Conservation (phyloP, 2,797 vertebrate genomes). For the Rhynchonycteris naso region DNA sequence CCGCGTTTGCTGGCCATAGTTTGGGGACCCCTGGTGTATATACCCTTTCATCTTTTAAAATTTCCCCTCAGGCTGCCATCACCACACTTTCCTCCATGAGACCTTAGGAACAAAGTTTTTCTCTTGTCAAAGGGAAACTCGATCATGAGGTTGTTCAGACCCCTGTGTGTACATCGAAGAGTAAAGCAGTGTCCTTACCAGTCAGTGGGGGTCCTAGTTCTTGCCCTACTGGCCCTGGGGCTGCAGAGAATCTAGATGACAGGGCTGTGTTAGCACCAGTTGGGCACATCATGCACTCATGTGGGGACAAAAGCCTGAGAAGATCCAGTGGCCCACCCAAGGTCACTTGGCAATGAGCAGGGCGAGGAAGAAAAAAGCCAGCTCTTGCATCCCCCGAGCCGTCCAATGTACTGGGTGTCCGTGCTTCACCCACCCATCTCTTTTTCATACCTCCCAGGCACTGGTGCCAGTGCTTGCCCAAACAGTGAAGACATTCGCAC, state of each 20-base stretch:
- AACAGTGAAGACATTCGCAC: rapidly evolving
- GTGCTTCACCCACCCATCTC: neutral
- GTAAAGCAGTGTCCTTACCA: neutral
- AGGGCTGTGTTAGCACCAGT: neutral
- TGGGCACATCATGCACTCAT: too few relatives aligned
- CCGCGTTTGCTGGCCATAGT: too few relatives aligned
- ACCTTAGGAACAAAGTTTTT: neutral
- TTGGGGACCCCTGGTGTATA: too few relatives aligned
- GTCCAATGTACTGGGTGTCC: neutral
- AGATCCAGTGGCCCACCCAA: rapidly evolving
- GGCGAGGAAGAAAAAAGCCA: neutral
- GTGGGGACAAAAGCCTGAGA: neutral
- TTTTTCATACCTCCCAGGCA: neutral
- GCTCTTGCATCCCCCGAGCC: neutral
- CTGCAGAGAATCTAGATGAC: neutral
- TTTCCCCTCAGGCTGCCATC: neutral
- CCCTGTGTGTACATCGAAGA: rapidly evolving
- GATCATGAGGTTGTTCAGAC: neutral
- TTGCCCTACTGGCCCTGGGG: neutral
- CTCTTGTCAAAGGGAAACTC: neutral
- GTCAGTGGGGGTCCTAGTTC: neutral
- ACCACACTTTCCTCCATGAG: neutral
- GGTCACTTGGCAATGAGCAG: neutral
- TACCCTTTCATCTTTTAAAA: neutral
- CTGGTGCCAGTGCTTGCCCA: neutral